A percentile compares a stretch with the other conserved stretches of the same genome.
Conservation (phyloP, 2,113 vertebrate genomes). For the Ctenodactylus gundi region DNA sequence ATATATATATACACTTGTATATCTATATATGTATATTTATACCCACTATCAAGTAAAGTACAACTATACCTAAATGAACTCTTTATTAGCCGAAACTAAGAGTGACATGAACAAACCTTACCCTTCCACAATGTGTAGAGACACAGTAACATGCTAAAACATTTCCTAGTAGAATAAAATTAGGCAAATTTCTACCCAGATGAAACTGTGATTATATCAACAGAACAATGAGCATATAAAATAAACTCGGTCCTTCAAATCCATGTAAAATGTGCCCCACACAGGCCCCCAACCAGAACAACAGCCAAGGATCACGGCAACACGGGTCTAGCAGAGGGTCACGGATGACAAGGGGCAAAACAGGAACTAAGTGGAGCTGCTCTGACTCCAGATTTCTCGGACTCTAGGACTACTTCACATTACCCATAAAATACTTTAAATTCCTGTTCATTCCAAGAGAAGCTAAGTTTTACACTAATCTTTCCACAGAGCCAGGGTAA, state of each 20-base stretch:
- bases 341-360: not conserved
- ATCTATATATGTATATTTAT: not conserved
- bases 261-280: not conserved
- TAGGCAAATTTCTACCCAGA: conserved; percentile 1
- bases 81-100: not conserved
- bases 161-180: not conserved
- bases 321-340: not conserved
- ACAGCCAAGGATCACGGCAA: not conserved
- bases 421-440: not conserved
- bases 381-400: not conserved
- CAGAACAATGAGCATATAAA: not conserved
- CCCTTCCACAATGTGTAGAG: not conserved
- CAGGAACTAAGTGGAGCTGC: not conserved
- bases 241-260: conserved; percentile 5
- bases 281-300: not conserved
- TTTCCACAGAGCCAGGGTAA: conserved; percentile 19
- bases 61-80: not conserved
- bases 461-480: conserved; percentile 28
- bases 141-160: conserved; percentile 12
- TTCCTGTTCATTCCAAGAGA: not conserved
- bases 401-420: not conserved
- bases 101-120: not conserved
- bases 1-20: not conserved
- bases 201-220: not conserved
- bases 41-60: not conserved